Percentiles rank a stretch among this genome's conserved stretches.
Evolutionary conservation across 2,888 invertebrate species (phyloP).

Genomic region (Mimas tiliae): DNA sequence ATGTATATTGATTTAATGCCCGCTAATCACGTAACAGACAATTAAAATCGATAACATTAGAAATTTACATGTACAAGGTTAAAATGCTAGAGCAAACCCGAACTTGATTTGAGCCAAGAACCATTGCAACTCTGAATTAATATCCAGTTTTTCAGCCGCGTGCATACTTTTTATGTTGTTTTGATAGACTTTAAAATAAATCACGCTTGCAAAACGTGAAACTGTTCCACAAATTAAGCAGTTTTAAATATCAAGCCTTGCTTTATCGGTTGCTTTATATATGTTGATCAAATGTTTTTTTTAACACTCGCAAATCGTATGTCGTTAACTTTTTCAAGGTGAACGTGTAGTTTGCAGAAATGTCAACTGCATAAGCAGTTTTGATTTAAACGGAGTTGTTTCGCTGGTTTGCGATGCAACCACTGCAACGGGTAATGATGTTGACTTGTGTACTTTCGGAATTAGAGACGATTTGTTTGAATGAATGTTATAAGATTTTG

Average conservation of each 20-base stretch:
- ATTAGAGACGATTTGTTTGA: constrained; percentile 9
- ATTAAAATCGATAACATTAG: not conserved
- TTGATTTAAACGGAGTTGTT: constrained; percentile 35
- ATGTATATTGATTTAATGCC: not conserved
- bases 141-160: not conserved
- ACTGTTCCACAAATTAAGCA: constrained; percentile 3
- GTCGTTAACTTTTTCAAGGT: constrained; percentile 39
- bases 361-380: constrained; percentile 36
- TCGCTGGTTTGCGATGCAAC: constrained; percentile 29
- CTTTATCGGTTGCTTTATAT: constrained; percentile 19
- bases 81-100: not conserved
- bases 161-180: not conserved
- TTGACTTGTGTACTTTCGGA: not conserved
- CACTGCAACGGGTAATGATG: constrained; percentile 8
- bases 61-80: constrained; percentile 14
- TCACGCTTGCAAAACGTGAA: not conserved
- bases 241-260: constrained; percentile 1
- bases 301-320: constrained; percentile 20
- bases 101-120: not conserved
- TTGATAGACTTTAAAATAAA: not conserved
- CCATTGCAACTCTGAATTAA: not conserved
- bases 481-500: not conserved
- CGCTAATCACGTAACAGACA: not conserved
- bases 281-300: constrained; percentile 12
- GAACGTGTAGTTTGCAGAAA: constrained; percentile 36